Evolutionary conservation across 2,797 vertebrate species (phyloP).

Genomic region (Schizopygopsis pylzovi): DNA sequence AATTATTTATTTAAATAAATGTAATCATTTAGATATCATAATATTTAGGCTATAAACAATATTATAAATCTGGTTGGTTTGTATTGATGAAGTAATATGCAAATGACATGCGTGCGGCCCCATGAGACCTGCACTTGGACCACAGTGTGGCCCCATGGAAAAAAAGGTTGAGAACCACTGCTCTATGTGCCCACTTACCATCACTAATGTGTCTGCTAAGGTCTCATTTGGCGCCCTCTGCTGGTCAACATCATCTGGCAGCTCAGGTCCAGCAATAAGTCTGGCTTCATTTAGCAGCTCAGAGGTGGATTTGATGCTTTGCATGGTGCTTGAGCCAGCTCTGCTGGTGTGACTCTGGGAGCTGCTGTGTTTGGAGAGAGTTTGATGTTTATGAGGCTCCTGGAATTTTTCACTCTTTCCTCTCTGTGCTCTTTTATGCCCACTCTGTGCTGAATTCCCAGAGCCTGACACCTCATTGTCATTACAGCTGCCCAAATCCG

Average conservation of each 20-base stretch:
- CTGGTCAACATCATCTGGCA: conserved; percentile 35
- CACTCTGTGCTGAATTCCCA: conserved; percentile 42
- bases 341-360: conserved; percentile 53
- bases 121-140: too few species aligned
- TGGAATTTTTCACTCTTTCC: conserved; percentile 21
- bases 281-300: conserved; percentile 59
- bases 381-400: conserved; percentile 1
- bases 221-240: conserved; percentile 54
- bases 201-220: conserved; percentile 44
- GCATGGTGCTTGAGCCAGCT: conserved; percentile 6
- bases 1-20: too few species aligned
- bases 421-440: conserved; percentile 3
- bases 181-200: conserved; percentile 64
- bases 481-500: conserved; percentile 43
- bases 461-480: conserved; percentile 24
- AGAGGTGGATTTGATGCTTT: conserved; percentile 61
- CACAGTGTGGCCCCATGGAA: too few species aligned
- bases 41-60: too few species aligned
- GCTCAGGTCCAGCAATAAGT: conserved; percentile 53
- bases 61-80: too few species aligned
- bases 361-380: conserved; percentile 25
- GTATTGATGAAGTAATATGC: too few species aligned
- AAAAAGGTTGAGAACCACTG: too few species aligned
- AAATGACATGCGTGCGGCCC: too few species aligned
- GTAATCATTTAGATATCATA: too few species aligned